phyloP scores from a whole-genome alignment of 2,888 invertebrate genomes.

The Amiota mariae region DNA sequence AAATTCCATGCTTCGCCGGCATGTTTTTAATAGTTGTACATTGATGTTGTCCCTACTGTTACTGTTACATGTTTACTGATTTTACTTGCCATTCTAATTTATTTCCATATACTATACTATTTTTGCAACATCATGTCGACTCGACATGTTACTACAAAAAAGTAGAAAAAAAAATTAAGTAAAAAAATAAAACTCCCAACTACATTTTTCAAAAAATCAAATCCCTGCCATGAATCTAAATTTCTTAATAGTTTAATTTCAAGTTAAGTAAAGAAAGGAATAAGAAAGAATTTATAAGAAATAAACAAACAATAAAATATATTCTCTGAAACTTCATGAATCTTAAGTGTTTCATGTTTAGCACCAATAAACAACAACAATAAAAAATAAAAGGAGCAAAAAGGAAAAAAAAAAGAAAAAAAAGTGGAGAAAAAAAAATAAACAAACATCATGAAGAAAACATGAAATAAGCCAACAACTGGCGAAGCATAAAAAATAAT shows the following conservation, averaged over 20 bases:
- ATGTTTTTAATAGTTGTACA: slow-evolving; percentile 9
- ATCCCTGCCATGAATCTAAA: background rate
- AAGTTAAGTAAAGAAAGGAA: too few species aligned
- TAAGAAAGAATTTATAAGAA: too few species aligned
- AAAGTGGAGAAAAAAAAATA: background rate
- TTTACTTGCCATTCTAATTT: slow-evolving; percentile 3
- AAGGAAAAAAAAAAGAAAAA: background rate
- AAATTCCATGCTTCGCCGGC: background rate
- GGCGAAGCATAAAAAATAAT: slow-evolving; percentile 19
- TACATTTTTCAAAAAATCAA: background rate
- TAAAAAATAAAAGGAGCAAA: background rate
- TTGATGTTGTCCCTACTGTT: too few species aligned
- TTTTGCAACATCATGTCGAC: slow-evolving; percentile 7
- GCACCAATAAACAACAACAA: background rate
- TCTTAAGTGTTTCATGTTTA: background rate
- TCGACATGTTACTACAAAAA: background rate
- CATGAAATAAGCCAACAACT: background rate
- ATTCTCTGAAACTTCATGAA: too few species aligned
- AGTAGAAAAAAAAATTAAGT: background rate
- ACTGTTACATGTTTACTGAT: background rate
- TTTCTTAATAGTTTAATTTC: background rate
- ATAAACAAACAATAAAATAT: too few species aligned
- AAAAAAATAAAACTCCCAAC: too few species aligned
- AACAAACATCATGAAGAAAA: background rate
- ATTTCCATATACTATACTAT: background rate